These are phyloP conservation scores for Cricetomys ansorgei DNA, from an alignment of 2,113 vertebrate species.

Conservation along the genomic window DNA sequence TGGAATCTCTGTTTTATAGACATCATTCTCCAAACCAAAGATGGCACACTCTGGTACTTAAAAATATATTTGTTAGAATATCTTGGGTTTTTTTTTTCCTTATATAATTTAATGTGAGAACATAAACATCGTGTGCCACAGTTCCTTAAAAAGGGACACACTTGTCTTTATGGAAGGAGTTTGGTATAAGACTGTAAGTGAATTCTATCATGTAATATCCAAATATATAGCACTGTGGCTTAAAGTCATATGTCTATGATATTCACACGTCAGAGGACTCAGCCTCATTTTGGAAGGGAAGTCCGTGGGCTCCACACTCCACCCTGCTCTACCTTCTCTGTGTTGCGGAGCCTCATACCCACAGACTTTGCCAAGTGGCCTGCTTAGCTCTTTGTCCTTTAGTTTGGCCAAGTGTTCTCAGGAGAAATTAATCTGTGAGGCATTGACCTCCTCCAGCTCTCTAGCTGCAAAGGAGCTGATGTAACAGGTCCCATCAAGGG, in stretches of 20 bases:
- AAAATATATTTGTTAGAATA: conserved; percentile 57
- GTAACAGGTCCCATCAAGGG: no score
- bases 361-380: background rate
- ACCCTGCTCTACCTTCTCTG: no score
- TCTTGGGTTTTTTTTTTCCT: conserved; percentile 27
- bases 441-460: background rate
- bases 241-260: background rate
- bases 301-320: no score
- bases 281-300: background rate
- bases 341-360: background rate
- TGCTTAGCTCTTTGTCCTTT: background rate
- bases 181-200: conserved; percentile 22
- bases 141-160: background rate
- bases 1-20: conserved; percentile 36
- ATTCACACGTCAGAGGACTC: background rate
- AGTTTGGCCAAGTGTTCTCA: background rate
- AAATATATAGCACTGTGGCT: background rate
- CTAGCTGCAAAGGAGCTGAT: background rate
- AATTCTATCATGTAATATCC: background rate
- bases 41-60: conserved; percentile 36
- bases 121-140: conserved; percentile 24
- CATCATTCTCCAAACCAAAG: conserved; percentile 49
- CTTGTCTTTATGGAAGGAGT: background rate
- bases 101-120: conserved; percentile 59
- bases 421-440: background rate